Base-by-base conservation (phyloP, 1,140 invertebrate genomes). In the Magallana gigas region DNA sequence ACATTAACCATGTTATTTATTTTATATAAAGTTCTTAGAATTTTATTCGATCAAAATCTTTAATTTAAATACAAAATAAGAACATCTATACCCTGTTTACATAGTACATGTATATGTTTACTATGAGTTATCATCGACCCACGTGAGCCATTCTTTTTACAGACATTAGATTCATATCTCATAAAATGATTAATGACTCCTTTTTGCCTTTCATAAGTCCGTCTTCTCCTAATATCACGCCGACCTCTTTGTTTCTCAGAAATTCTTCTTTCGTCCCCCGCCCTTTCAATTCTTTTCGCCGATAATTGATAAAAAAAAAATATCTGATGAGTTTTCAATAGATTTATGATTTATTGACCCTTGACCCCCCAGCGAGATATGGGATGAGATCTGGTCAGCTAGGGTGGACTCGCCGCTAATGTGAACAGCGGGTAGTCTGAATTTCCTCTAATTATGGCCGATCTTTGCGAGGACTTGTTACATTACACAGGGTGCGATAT, bases 281-380 rank as follows among this genome's bases (percentile, higher is more conserved):
- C 64, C 18, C 36, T 29, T 76, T 9, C 68, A 76, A 29, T 76
- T 76, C 7, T 76, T 29, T 18, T 76, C 23, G 36, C 23, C 36
- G 68, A 29, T 76, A 18, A 76, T 76, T 76, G 68, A 76, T 76
- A 76, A 76, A 76, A 64, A 64, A 76, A 76, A 29, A 48, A 12
- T 9, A 29, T 9, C 23, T 76, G 68, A 76, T 76, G 68, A 23
- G 68, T 36, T 76, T 76, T 36, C 68, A 76, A 76, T 76, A 76
- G 68, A 76, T 76, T 76, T 76, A 76, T 76, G 68, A 76, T 76
- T 11, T 18, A 76, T 76, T 76, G 68, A 76, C 68, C 68, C 68
- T 8, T 76, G 68, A 36, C 18, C 68, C 68, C 68, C 68, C 36
- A 23, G 23, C 14, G 68, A 9, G 68, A 76, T 76, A 18, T 76